Conservation (phyloP, 2,888 invertebrate species). For the Campaea margaritaria region DNA sequence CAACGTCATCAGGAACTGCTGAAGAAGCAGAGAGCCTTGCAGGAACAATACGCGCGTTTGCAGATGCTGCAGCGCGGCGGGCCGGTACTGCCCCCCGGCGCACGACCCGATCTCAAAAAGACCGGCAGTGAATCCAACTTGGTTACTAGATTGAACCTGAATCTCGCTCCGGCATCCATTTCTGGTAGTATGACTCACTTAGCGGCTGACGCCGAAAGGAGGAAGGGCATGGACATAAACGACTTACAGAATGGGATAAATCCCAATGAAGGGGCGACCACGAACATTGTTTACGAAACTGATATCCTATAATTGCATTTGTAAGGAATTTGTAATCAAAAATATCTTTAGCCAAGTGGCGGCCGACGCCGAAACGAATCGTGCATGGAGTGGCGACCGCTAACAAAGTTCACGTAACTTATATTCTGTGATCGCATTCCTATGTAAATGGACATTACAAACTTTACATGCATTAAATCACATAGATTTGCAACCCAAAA, state of each 20-base stretch:
- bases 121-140: conserved; percentile 95
- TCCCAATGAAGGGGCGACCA: conserved; percentile 81
- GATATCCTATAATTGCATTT: conserved; percentile 92
- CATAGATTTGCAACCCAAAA: too few species aligned
- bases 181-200: conserved; percentile 78
- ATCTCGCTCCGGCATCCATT: conserved; percentile 80
- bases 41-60: conserved; percentile 95
- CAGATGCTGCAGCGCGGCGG: conserved; percentile 94
- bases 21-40: conserved; percentile 94
- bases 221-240: conserved; percentile 40
- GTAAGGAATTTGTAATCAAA: not conserved
- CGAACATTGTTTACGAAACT: conserved; percentile 95
- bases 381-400: too few species aligned
- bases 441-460: too few species aligned
- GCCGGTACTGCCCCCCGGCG: conserved; percentile 86
- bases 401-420: not conserved
- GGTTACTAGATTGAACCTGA: conserved; percentile 92
- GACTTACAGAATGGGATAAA: conserved; percentile 37
- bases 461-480: too few species aligned
- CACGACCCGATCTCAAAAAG: conserved; percentile 91
- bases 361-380: too few species aligned
- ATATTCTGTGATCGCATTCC: too few species aligned
- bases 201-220: conserved; percentile 54
- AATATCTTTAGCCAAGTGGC: conserved; percentile 52
- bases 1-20: conserved; percentile 95